Conservation (phyloP, 2,113 vertebrate species). For the Peucedramus taeniatus region DNA sequence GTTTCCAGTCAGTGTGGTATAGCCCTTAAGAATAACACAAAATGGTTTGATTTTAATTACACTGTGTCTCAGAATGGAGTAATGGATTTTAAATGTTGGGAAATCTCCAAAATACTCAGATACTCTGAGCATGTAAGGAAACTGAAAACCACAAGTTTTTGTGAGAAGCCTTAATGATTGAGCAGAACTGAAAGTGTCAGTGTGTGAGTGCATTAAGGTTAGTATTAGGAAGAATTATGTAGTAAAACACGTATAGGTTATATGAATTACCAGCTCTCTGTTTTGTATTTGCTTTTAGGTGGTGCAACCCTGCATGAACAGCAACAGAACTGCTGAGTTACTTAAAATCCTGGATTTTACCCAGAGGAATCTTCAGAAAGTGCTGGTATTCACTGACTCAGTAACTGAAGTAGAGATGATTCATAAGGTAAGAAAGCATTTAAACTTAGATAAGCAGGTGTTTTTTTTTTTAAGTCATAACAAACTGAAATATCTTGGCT, state of each 20-base stretch:
- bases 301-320: constrained; percentile 74
- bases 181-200: not conserved
- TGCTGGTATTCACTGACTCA: constrained; percentile 80
- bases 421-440: constrained; percentile 72
- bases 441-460: not conserved
- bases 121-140: not conserved
- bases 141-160: fast-evolving
- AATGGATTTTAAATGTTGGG: not conserved
- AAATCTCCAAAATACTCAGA: not conserved
- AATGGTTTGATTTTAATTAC: not conserved
- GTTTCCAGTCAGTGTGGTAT: not conserved
- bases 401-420: constrained; percentile 80
- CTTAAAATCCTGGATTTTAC: constrained; percentile 76
- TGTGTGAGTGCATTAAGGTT: not conserved
- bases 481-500: not conserved
- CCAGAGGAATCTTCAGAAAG: constrained; percentile 78
- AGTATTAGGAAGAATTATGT: not conserved
- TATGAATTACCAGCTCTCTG: not conserved
- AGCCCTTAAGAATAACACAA: not conserved
- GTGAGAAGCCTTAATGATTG: not conserved
- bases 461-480: not conserved
- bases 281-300: constrained; percentile 65
- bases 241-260: not conserved
- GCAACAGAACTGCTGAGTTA: constrained; percentile 74
- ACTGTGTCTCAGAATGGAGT: not conserved